These are phyloP conservation scores for Ellobium chinense DNA, from an alignment of 2,888 invertebrate species.

Conservation along the genomic window DNA sequence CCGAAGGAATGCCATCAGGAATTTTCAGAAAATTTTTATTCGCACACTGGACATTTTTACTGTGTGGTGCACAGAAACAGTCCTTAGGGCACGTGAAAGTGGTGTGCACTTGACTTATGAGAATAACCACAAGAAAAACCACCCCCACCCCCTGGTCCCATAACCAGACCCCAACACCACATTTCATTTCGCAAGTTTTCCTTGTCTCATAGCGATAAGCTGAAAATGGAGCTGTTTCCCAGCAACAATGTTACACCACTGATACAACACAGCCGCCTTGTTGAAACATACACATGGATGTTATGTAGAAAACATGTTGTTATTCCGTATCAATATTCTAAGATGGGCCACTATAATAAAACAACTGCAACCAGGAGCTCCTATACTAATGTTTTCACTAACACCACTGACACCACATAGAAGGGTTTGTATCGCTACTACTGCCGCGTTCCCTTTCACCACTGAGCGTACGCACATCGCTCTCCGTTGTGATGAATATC, in stretches of 20 bases:
- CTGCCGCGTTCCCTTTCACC: too few species aligned
- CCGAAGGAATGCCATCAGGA: slow-evolving; percentile 72
- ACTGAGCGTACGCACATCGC: not conserved
- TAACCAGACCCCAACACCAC: slow-evolving; percentile 13
- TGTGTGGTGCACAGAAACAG: slow-evolving; percentile 75
- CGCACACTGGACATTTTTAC: slow-evolving; percentile 75
- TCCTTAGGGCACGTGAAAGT: slow-evolving; percentile 67
- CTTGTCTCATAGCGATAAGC: not conserved
- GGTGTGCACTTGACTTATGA: slow-evolving; percentile 40
- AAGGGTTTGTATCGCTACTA: too few species aligned
- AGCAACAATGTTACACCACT: not conserved
- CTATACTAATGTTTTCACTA: too few species aligned
- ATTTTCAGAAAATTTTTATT: slow-evolving; percentile 70
- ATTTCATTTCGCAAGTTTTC: slow-evolving; percentile 14
- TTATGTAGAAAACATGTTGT: too few species aligned
- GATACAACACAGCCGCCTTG: too few species aligned
- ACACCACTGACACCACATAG: too few species aligned
- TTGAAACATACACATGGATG: too few species aligned
- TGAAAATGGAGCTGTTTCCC: not conserved
- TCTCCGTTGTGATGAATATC: not conserved
- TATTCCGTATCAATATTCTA: too few species aligned
- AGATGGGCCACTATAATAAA: too few species aligned
- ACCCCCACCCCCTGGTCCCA: not conserved
- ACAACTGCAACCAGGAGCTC: too few species aligned
- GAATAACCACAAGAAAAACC: slow-evolving; percentile 39